These are phyloP conservation scores for Micrasema minimum DNA, from an alignment of 1,140 invertebrate species.

Conservation along the genomic window DNA sequence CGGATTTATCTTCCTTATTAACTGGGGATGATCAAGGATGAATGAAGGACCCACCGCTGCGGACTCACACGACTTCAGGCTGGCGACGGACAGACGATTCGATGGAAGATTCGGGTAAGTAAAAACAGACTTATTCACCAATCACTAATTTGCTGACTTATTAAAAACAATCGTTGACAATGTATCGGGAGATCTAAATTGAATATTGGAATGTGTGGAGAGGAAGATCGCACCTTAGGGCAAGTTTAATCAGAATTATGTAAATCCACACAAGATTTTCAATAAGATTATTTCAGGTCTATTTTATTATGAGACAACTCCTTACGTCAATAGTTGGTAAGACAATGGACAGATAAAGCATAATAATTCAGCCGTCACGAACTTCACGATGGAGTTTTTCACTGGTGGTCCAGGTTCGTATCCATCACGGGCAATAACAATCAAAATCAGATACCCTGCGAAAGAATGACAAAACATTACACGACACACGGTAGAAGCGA, in stretches of 20 bases:
- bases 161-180: too few relatives aligned
- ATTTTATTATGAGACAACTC: too few relatives aligned
- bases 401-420: background rate
- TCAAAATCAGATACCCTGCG: conserved; percentile 24
- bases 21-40: background rate
- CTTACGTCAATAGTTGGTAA: background rate
- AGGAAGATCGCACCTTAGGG: too few relatives aligned
- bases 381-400: conserved; percentile 1
- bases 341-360: background rate
- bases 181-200: too few relatives aligned
- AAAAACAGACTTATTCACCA: too few relatives aligned
- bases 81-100: too few relatives aligned
- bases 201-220: too few relatives aligned
- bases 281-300: too few relatives aligned
- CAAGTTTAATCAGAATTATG: too few relatives aligned
- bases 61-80: background rate
- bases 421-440: conserved; percentile 25
- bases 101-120: too few relatives aligned
- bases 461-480: conserved; percentile 35
- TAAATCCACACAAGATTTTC: too few relatives aligned
- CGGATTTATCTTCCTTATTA: conserved; percentile 2
- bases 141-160: too few relatives aligned
- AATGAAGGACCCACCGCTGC: conserved; percentile 23
- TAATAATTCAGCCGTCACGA: conserved; percentile 18
- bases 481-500: background rate